These are phyloP conservation scores for Chlorops oryzae DNA, from an alignment of 1,140 invertebrate species.

Conservation along the genomic window DNA sequence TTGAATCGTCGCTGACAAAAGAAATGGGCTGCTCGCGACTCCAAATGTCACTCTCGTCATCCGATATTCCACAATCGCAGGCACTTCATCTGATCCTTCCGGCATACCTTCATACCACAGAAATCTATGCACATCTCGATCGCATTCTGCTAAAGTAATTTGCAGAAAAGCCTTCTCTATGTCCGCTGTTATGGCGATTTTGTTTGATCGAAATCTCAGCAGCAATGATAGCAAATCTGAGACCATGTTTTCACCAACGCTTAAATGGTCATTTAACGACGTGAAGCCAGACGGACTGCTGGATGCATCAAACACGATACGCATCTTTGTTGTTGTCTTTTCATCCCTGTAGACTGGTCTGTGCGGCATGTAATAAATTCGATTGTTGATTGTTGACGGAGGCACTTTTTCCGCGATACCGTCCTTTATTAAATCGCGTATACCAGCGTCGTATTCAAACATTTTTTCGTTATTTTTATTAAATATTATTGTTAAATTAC, in stretches of 20 bases:
- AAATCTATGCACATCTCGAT: conserved; percentile 2
- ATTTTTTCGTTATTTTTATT: background rate
- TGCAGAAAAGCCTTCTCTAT: conserved; percentile 9
- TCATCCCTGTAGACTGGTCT: no score
- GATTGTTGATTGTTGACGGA: conserved; percentile 12
- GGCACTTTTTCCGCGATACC: background rate
- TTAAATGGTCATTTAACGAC: conserved; percentile 1
- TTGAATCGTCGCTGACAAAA: background rate
- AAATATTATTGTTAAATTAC: background rate
- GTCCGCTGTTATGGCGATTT: conserved; percentile 2
- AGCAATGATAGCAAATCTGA: no score
- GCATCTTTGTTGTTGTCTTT: conserved; percentile 30
- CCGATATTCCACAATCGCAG: conserved; percentile 3
- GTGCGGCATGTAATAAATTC: conserved; percentile 36
- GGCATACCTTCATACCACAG: background rate
- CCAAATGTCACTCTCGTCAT: conserved; percentile 10
- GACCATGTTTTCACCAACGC: background rate
- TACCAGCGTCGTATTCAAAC: background rate
- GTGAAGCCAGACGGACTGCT: background rate
- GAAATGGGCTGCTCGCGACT: conserved; percentile 1
- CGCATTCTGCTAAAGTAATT: background rate
- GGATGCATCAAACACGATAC: conserved; percentile 42
- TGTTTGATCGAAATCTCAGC: background rate
- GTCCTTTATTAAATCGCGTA: background rate
- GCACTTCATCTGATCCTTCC: background rate